Evolutionary conservation across 1,140 invertebrate species (phyloP), one percentile per base, ranked within the genome.

Genomic region (Drosophila virilis): DNA sequence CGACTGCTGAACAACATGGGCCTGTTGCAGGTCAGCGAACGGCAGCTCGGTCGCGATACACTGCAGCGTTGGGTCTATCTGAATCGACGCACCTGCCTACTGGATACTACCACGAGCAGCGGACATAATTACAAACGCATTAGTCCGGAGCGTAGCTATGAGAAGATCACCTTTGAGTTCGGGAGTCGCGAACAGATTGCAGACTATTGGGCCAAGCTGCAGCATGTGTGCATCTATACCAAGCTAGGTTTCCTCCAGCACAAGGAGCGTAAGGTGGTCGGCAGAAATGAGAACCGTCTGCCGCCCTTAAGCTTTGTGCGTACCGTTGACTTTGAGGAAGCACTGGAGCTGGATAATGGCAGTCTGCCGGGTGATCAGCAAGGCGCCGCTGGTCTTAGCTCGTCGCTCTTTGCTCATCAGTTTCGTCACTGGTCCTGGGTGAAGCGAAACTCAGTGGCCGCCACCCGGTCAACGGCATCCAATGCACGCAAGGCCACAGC

Each of bases 331-430:
- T 88, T 81, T 33, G 75, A 91, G 61, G 17, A 92, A 46, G 92
- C 91, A 0, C 8, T 58, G 12, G 10, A 61, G 8, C 37, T 76
- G 35, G 92, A 92, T 55, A 69, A 48, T 15, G 95, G 95, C 3
- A 77, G 92, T 13, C 92, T 97, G 32, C 96, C 96, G 1, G 96
- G 96, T 1, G 96, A 97, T 92, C 92, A 93, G 7, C 92, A 93
- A 62, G 96, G 96, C 1, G 96, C 96, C 6, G 96, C 94, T 46
- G 96, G 96, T 6, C 92, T 96, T 0, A 95, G 96, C 91, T 96
- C 96, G 0, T 92, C 93, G 1, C 92, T 97, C 37, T 97, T 95
- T 91, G 85, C 95, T 35, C 95, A 96, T 90, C 90, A 96, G 1
- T 95, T 95, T 73, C 92, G 95, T 6, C 96, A 96, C 76, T 97